These are phyloP conservation scores for Phorcus lineatus DNA, from an alignment of 2,888 invertebrate species.

Conservation along the genomic window DNA sequence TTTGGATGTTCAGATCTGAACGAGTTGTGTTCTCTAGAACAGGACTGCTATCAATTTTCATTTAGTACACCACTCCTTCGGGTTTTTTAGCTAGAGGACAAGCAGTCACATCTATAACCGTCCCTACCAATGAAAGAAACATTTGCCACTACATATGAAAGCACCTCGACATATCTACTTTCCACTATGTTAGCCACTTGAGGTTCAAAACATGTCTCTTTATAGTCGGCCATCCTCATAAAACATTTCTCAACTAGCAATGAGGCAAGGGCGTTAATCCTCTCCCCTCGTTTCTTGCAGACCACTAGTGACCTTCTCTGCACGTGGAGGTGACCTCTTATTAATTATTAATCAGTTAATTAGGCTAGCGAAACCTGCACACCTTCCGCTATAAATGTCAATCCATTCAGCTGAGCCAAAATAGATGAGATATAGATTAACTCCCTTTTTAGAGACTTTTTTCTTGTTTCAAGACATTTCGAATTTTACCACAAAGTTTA, in stretches of 20 bases:
- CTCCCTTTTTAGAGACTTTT: not conserved
- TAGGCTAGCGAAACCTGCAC: not conserved
- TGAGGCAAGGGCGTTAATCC: not conserved
- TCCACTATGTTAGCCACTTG: too few species aligned
- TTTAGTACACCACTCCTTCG: too few species aligned
- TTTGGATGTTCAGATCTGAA: too few species aligned
- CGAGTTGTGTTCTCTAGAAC: too few species aligned
- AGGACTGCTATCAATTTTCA: too few species aligned
- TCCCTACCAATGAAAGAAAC: too few species aligned
- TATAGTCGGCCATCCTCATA: too few species aligned
- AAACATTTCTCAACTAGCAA: not conserved
- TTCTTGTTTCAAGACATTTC: not conserved
- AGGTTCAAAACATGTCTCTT: too few species aligned
- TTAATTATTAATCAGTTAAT: constrained; percentile 3
- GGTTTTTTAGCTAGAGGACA: too few species aligned
- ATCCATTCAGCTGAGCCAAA: not conserved
- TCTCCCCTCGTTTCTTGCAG: not conserved
- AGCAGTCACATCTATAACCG: too few species aligned
- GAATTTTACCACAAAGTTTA: not conserved
- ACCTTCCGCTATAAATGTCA: constrained; percentile 3
- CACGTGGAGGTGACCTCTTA: not conserved
- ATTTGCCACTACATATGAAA: too few species aligned
- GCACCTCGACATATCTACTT: too few species aligned
- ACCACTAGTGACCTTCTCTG: not conserved
- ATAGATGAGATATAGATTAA: not conserved